Evolutionary conservation across 2,113 vertebrate species (phyloP).

Genomic region (Callocephalon fimbriatum): DNA sequence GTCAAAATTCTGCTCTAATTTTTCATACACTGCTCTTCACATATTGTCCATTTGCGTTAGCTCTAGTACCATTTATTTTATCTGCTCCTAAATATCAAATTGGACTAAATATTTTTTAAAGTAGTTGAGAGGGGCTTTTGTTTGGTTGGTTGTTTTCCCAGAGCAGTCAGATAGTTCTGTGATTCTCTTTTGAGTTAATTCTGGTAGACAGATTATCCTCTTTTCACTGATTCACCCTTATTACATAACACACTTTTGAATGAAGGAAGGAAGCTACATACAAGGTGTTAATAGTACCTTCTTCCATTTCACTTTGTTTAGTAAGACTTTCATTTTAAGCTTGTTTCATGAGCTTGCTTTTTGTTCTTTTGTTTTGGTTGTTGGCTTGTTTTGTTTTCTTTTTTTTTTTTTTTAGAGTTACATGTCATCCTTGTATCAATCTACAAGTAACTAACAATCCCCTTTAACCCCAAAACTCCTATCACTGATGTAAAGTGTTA

Average conservation of each 20-base stretch:
- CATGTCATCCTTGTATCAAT: neutral
- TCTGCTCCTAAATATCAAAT: neutral
- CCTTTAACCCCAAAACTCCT: neutral
- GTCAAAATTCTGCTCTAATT: neutral
- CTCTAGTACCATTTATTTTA: neutral
- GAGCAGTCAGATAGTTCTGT: neutral
- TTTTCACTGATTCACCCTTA: neutral
- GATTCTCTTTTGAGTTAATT: neutral
- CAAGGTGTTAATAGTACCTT: neutral
- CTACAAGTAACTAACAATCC: neutral
- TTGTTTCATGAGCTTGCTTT: neutral
- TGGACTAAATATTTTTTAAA: neutral
- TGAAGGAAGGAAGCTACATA: neutral
- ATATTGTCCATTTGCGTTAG: neutral
- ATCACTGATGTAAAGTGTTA: neutral
- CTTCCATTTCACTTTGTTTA: neutral
- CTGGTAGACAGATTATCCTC: neutral
- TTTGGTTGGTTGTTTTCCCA: neutral
- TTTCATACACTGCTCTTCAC: neutral
- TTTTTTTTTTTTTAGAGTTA: no score
- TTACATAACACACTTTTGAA: neutral
- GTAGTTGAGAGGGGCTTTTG: fast-evolving
- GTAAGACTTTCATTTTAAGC: neutral
- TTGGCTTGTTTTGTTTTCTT: neutral
- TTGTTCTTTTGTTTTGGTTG: neutral